A percentile compares a stretch with the other conserved stretches of the same genome.
Conservation (phyloP, 2,113 vertebrate species). For the Noturus placidus region DNA sequence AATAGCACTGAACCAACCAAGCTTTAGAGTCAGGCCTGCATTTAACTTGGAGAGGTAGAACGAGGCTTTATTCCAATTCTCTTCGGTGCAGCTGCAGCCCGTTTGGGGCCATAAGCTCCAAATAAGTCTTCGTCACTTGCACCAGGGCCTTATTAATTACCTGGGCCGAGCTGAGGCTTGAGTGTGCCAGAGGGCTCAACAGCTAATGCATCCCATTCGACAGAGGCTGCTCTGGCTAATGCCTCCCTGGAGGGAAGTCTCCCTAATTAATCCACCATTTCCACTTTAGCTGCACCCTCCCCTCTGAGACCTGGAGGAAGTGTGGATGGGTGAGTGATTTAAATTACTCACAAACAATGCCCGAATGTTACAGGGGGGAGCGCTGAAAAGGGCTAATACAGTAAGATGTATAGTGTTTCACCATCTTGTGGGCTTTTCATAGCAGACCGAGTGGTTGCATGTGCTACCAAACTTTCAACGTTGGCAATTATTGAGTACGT, state of each 20-base stretch:
- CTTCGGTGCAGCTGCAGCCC: constrained; percentile 50
- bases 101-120: constrained; percentile 50
- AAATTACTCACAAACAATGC: constrained; percentile 53
- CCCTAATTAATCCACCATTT: constrained; percentile 97
- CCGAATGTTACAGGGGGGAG: constrained; percentile 21
- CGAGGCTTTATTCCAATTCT: constrained; percentile 55
- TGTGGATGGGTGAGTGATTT: constrained; percentile 49
- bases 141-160: constrained; percentile 71
- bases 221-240: constrained; percentile 79
- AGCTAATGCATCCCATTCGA: constrained; percentile 76
- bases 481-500: not conserved
- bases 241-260: constrained; percentile 79
- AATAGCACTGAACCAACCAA: constrained; percentile 46
- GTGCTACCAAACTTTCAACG: not conserved
- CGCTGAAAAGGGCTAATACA: constrained; percentile 2
- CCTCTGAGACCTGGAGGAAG: constrained; percentile 72
- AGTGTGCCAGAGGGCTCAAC: constrained; percentile 69
- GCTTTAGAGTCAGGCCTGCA: constrained; percentile 47
- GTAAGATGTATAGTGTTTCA: constrained; percentile 15
- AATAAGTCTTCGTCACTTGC: constrained; percentile 50
- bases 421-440: constrained; percentile 5
- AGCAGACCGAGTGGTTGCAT: not conserved
- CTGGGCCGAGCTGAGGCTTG: constrained; percentile 64
- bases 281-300: constrained; percentile 85
- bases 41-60: constrained; percentile 54